Base-by-base conservation (phyloP, 2,888 invertebrate genomes). In the Gerris lacustris region DNA sequence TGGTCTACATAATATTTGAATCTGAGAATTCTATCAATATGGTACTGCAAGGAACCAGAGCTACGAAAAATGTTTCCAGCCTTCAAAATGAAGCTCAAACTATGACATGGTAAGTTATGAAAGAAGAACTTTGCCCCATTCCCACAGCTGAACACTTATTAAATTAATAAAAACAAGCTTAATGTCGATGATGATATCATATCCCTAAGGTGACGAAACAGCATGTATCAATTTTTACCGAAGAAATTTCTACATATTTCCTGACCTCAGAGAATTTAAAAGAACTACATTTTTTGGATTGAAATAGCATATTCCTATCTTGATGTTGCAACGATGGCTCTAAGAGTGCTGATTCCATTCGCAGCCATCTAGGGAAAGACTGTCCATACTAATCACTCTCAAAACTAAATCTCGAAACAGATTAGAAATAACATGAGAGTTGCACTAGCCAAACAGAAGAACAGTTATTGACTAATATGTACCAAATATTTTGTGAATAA, bases 281-380 rank as follows among this genome's bases (percentile, higher is more conserved):
- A 62, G n/a, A 62, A 62, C 2, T n/a, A 62, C 62, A 15, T 15
- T 62, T 62, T 62, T n/a, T 62, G 62, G 62, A 62, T 62, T 62
- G 2, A 62, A 62, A 62, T 62, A 5, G 62, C 62, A 62, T n/a
- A 62, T 1, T 2, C 5, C 2, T 5, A 62, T 62, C 62, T n/a
- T 5, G 62, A 62, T 62, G 1, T 62, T 62, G 62, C 62, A 62
- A 62, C 1, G 62, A 62, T 5, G 11, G 62, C 62, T 62, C 62
- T 62, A 62, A 62, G 4, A n/a, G 62, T 62, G 62, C 62, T 62
- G 62, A 62, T 62, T 62, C 62, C 62, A 62, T 62, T 62, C n/a
- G n/a, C n/a, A 62, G 5, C 62, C 62, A 62, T 62, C 62, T 62
- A 62, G n/a, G 2, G 11, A 55, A 15, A 62, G 62, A 62, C 62